Evolutionary conservation across 2,113 vertebrate species (phyloP), one percentile per base, ranked within the genome.

Genomic region (Tragelaphus scriptus): DNA sequence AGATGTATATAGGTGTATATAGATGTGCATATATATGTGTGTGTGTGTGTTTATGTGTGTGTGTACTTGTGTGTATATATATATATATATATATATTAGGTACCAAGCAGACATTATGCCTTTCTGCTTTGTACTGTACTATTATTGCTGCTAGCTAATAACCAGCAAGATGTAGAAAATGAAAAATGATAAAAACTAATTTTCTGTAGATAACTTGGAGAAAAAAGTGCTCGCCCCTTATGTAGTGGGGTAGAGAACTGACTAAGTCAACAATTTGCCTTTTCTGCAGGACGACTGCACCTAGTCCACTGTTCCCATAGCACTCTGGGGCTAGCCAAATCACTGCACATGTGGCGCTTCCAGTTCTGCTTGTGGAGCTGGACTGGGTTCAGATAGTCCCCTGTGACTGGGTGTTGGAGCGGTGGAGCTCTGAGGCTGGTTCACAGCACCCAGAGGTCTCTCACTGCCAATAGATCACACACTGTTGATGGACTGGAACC

Each of bases 91-190:
- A 65, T 81, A 61, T 30, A 81, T 55, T 47, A 95, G 79, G 90
- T 98, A 97, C 77, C 81, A 96, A 96, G 95, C 92, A 97, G 96
- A 97, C 51, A 96, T 71, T 80, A 94, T 95, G 95, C 90, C 97
- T 98, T 97, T 98, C 97, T 98, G 95, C 95, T 98, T 95, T 88
- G 90, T 96, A 98, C 97, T 92, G 12, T 96, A 98, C 79, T 97
- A 95, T 32, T 94, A 95, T 32, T 92, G 96, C 97, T 98, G 97
- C 97, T 98, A 98, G 96, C 77, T 92, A 98, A 94, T 88, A 97
- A 98, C 96, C 94, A 98, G 96, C 95, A 98, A 98, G 97, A 97
- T 94, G 80, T 97, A 95, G 87, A 91, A 97, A 97, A 75, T 88
- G 15, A 68, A 90, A 95, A 88, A 88, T 10, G 36, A 91, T 95